Evolutionary conservation across 1,140 invertebrate species (phyloP), one percentile per base, ranked within the genome.

Genomic region (Ooceraea biroi): DNA sequence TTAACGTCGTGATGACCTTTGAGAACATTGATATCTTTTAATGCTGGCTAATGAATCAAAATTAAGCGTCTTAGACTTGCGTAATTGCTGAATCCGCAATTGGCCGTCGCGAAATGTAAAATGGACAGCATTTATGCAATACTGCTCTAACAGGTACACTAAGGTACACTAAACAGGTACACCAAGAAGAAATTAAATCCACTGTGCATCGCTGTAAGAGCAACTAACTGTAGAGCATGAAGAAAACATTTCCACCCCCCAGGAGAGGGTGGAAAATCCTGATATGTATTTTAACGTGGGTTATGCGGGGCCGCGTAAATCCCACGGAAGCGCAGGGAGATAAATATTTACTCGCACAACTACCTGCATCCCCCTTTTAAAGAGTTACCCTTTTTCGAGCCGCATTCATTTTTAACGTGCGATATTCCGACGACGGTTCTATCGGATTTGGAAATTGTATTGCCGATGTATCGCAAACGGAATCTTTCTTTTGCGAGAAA

Each of bases 201-300:
- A 80, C 36, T 27, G 65, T 71, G 25, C 50, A 17, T 30, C 36
- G 17, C 52, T 27, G 76, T 57, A 30, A 80, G 52, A 71, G 63
- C n/a, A n/a, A n/a, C n/a, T 78, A 57, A 68, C 74, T 27, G 74
- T 14, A 52, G 36, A 57, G 22, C 48, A 27, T 7, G 17, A 55
- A 69, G 76, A 36, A 78, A 78, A 55, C 25, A 69, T n/a, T n/a
- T n/a, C n/a, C n/a, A n/a, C n/a, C n/a, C n/a, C 36, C 61, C 22
- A 50, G n/a, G 50, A 19, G n/a, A 41, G 36, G 65, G 30, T 57
- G 41, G 22, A 71, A n/a, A 71, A 80, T 80, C 41, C 76, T 57
- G 76, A 80, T 80, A 80, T 57, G 76, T 80, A 80, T 80, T 80
- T 71, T 80, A 80, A 71, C 76, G 65, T 27, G 50, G 76, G 65